Evolutionary conservation across 2,888 invertebrate species (phyloP), one percentile per base, ranked within the genome.

Genomic region (Pandemis heparana): DNA sequence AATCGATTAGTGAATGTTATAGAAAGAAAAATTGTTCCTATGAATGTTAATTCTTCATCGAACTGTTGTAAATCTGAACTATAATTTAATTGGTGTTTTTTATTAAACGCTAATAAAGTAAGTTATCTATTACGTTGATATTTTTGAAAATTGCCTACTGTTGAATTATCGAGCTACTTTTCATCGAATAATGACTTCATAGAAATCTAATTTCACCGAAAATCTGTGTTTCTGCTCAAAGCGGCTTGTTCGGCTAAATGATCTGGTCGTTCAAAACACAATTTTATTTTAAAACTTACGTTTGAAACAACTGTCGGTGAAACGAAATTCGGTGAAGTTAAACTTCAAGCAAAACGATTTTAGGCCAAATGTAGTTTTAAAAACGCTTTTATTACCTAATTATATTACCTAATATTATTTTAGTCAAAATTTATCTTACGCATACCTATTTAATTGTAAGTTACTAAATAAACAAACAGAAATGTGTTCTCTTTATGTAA

Each of bases 401-500:
- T 9, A 41, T n/a, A 41, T n/a, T 46, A 12, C 12, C 1, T 14
- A 48, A 48, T n/a, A 14, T 48, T 48, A 48, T 48, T 48, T 48
- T n/a, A 56, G 18, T 56, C 12, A 12, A 10, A 12, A 23, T 23
- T 23, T 23, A 12, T 56, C 56, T 10, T 56, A 56, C 18, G 5
- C 23, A 32, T 23, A 23, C n/a, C n/a, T 4, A 5, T 56, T 56
- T 43, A 18, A 39, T 46, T 64, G n/a, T 48, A 64, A 61, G 41
- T n/a, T 43, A 66, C 18, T 12, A 75, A 71, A 69, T 75, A 76
- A 76, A 81, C 81, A 80, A 81, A 80, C 75, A 75, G 63, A 75
- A 75, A 79, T 80, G 81, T 81, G 81, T 81, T 81, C 81, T 77
- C 66, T 51, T 76, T 71, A 63, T 78, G 77, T 81, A 80, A 71